Percentiles rank a stretch among this genome's conserved stretches.
phyloP scores from a whole-genome alignment of 2,888 invertebrate genomes.

The Pterostichus madidus region DNA sequence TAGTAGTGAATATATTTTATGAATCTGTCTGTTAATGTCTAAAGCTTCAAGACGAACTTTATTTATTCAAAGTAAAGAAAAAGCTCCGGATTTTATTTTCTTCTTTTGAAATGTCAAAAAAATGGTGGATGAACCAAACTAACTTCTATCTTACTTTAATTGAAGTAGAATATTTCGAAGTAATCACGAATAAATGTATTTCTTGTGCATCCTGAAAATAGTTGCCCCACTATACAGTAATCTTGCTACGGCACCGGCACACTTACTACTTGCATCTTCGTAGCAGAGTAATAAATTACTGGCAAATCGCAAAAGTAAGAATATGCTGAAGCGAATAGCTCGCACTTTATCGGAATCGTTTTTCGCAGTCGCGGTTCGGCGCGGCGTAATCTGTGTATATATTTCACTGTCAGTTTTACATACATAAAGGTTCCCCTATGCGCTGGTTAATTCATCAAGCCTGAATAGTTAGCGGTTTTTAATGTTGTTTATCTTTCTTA shows the following conservation, averaged over 20 bases:
- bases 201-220: too few relatives aligned
- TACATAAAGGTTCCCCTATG: slow-evolving; percentile 62
- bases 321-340: slow-evolving; percentile 7
- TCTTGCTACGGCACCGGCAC: not conserved
- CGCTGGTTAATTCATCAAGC: slow-evolving; percentile 63
- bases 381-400: slow-evolving; percentile 55
- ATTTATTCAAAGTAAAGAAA: too few relatives aligned
- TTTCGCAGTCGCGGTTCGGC: slow-evolving; percentile 38
- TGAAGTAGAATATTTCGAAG: too few relatives aligned
- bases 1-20: too few relatives aligned
- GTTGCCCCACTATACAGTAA: too few relatives aligned
- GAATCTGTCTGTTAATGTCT: too few relatives aligned
- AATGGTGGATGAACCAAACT: too few relatives aligned
- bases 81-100: too few relatives aligned
- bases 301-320: slow-evolving; percentile 26
- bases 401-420: slow-evolving; percentile 63
- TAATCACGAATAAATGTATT: too few relatives aligned
- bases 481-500: slow-evolving; percentile 67
- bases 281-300: slow-evolving; percentile 20
- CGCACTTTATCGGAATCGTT: slow-evolving; percentile 47
- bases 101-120: too few relatives aligned
- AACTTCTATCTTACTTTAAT: too few relatives aligned
- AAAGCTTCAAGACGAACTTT: too few relatives aligned
- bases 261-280: not conserved
- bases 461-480: slow-evolving; percentile 65